phyloP scores from a whole-genome alignment of 2,888 invertebrate genomes.

The Neoscelio sp. region DNA sequence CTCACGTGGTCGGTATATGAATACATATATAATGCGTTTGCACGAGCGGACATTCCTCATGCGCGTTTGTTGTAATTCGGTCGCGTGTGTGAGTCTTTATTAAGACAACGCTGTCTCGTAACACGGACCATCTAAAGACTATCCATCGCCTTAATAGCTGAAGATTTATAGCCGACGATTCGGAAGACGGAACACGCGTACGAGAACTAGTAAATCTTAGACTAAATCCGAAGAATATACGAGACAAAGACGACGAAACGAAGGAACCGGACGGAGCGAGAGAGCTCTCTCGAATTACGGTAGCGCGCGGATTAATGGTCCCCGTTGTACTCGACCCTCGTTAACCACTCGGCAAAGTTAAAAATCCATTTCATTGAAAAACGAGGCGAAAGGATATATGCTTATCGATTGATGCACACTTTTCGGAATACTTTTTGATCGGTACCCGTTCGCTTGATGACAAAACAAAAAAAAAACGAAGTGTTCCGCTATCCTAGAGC shows the following conservation, averaged over 20 bases:
- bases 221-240: constrained; percentile 55
- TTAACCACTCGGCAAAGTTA: too few species aligned
- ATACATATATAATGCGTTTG: constrained; percentile 59
- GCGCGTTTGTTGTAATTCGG: constrained; percentile 66
- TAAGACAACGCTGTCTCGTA: constrained; percentile 77
- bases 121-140: constrained; percentile 81
- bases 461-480: too few species aligned
- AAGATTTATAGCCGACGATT: constrained; percentile 79
- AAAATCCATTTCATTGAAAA: too few species aligned
- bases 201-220: constrained; percentile 63
- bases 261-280: constrained; percentile 11
- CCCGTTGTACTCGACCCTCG: neutral
- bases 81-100: constrained; percentile 71
- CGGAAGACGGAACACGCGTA: constrained; percentile 65
- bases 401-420: too few species aligned
- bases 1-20: constrained; percentile 64
- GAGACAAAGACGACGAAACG: constrained; percentile 26
- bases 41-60: constrained; percentile 63
- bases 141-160: constrained; percentile 82
- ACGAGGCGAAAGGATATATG: too few species aligned
- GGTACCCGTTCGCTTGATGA: too few species aligned
- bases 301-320: neutral
- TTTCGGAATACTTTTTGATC: too few species aligned
- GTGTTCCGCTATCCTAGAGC: too few species aligned
- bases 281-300: neutral